Evolutionary conservation across 2,797 vertebrate genomes (phyloP).

Genomic region (Dendrocincla fuliginosa): DNA sequence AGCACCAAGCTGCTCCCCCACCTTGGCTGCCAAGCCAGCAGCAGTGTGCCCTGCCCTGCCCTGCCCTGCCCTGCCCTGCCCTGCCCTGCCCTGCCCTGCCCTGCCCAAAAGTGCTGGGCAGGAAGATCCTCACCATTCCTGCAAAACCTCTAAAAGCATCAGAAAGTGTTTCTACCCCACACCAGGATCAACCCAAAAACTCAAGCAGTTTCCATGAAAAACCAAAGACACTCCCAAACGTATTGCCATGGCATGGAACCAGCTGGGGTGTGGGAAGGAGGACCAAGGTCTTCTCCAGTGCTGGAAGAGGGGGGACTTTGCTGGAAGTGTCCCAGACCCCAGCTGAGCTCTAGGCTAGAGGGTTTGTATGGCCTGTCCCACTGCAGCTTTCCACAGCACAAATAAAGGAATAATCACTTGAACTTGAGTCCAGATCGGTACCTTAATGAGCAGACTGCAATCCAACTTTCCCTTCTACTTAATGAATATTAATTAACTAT

Average conservation of each 20-base stretch:
- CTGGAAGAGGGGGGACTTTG: neutral
- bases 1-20: neutral
- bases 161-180: neutral
- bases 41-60: neutral
- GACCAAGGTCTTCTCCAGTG: neutral
- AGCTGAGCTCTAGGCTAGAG: neutral
- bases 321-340: conserved; percentile 11
- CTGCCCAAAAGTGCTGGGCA: neutral
- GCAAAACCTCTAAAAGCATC: neutral
- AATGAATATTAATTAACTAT: conserved; percentile 59
- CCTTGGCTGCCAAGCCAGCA: neutral
- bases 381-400: neutral
- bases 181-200: neutral
- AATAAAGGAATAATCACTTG: conserved; percentile 54
- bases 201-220: neutral
- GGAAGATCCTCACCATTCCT: neutral
- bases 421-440: conserved; percentile 18
- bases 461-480: conserved; percentile 48
- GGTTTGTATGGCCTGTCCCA: conserved; percentile 14
- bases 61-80: neutral
- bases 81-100: too few species aligned
- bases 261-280: neutral
- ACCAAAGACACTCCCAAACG: neutral
- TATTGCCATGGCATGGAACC: neutral
- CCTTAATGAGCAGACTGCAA: conserved; percentile 36